phyloP scores from a whole-genome alignment of 2,113 vertebrate genomes.

The Glaucidium brasilianum region DNA sequence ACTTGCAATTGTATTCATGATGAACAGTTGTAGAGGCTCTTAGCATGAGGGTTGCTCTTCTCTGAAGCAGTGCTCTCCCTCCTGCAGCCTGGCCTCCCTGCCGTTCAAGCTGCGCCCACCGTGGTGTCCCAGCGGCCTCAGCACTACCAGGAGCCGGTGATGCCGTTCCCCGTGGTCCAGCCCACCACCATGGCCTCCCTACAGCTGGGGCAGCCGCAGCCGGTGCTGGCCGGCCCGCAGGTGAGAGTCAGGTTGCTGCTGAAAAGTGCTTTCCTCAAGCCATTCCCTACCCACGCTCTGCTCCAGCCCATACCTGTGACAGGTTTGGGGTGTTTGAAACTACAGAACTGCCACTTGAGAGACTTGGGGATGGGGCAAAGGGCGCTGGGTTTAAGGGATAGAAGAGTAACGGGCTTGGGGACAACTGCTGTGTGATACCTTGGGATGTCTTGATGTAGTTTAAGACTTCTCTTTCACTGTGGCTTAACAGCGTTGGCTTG shows the following conservation, averaged over 20 bases:
- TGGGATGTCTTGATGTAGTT: background rate
- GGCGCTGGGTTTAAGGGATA: background rate
- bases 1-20: accelerated
- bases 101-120: background rate
- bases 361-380: background rate
- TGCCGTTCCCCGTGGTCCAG: constrained; percentile 64
- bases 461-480: background rate
- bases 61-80: background rate
- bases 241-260: constrained; percentile 61
- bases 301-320: accelerated
- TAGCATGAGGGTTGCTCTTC: accelerated
- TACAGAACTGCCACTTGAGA: background rate
- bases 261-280: accelerated
- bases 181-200: constrained; percentile 55
- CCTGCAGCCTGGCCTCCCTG: constrained; percentile 58
- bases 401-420: background rate
- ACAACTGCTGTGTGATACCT: too few relatives aligned
- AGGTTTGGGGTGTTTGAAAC: background rate
- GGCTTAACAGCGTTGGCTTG: background rate
- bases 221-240: constrained; percentile 72
- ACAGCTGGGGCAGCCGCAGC: constrained; percentile 51
- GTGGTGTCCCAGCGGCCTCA: constrained; percentile 51
- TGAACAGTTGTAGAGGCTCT: background rate
- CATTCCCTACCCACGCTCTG: accelerated
- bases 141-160: constrained; percentile 71